A percentile compares a stretch with the other conserved stretches of the same genome.
Evolutionary conservation across 2,888 invertebrate genomes (phyloP).

Genomic region (Ichneumoninae sp.): DNA sequence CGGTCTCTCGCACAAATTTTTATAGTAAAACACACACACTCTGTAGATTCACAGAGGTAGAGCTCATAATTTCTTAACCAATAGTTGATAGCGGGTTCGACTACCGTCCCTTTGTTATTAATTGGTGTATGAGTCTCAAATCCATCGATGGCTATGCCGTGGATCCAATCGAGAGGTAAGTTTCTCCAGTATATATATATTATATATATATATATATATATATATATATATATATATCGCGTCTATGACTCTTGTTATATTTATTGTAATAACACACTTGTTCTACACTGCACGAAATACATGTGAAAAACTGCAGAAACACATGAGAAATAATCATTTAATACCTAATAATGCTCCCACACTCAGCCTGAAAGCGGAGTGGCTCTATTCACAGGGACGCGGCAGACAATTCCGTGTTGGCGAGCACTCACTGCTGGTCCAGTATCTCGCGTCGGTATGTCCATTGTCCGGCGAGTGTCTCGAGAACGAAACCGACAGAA

Average conservation of each 20-base stretch:
- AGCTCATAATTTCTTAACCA: slow-evolving; percentile 81
- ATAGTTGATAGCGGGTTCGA: slow-evolving; percentile 91
- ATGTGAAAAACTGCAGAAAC: background rate
- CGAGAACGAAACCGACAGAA: slow-evolving; percentile 94
- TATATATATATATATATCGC: slow-evolving; percentile 41
- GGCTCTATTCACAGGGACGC: slow-evolving; percentile 97
- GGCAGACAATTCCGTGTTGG: slow-evolving; percentile 95
- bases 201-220: slow-evolving; percentile 35
- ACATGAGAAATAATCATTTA: slow-evolving; percentile 16
- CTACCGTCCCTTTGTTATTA: slow-evolving; percentile 96
- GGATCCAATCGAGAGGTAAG: slow-evolving; percentile 95
- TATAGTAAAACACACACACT: slow-evolving; percentile 28
- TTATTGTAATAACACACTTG: slow-evolving; percentile 44
- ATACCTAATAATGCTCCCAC: background rate
- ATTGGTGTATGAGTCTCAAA: slow-evolving; percentile 96
- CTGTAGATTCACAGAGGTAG: slow-evolving; percentile 63
- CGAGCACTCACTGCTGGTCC: slow-evolving; percentile 92
- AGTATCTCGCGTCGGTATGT: slow-evolving; percentile 93
- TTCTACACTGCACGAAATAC: slow-evolving; percentile 55
- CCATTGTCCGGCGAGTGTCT: slow-evolving; percentile 93
- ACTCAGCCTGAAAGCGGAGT: slow-evolving; percentile 94
- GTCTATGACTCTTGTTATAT: slow-evolving; percentile 9
- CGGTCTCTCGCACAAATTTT: slow-evolving; percentile 14
- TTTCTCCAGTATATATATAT: slow-evolving; percentile 50
- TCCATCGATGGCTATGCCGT: slow-evolving; percentile 95